Evolutionary conservation across 2,888 invertebrate genomes (phyloP), one percentile per base, ranked within the genome.

Genomic region (Leptopilina syphax): DNA sequence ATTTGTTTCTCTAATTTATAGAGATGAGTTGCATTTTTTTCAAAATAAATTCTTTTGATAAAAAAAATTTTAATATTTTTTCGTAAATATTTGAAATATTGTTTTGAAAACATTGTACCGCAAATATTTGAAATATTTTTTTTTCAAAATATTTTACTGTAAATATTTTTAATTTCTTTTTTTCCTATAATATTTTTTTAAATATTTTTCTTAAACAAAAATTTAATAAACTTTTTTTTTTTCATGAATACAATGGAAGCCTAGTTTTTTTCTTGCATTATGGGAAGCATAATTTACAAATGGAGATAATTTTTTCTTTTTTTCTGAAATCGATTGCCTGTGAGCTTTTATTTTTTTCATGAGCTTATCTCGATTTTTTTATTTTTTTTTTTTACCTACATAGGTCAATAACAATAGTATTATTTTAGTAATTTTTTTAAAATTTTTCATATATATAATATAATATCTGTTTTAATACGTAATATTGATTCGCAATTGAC

Each of bases 401-500:
- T 41, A 73, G 73, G 41, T 60, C 41, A 73, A 57, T 73, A 73
- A 73, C 57, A 73, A 80, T 80, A 82, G 76, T 73, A 57, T 82
- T 80, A 78, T 70, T 44, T 79, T 66, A 67, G 73, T 47, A 60
- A 76, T 67, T 67, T 34, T 66, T 60, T 41, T 41, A 66, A 57
- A 27, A 57, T 73, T 78, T 80, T 57, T 57, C 66, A 44, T 27
- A 57, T 73, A 76, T 80, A 77, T 84, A 83, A 82, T 84, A 83
- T 80, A 84, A 85, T 81, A 84, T 84, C 81, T 84, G 80, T 77
- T 83, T 86, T 84, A 83, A 83, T 86, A 85, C 82, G 85, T 87
- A 86, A 87, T 88, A 87, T 88, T 87, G 86, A 87, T 88, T 87
- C 85, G 85, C 88, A 89, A 89, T 89, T 89, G 88, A 89, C 88